phyloP scores from a whole-genome alignment of 2,888 invertebrate species.

The Eilema sororculum region DNA sequence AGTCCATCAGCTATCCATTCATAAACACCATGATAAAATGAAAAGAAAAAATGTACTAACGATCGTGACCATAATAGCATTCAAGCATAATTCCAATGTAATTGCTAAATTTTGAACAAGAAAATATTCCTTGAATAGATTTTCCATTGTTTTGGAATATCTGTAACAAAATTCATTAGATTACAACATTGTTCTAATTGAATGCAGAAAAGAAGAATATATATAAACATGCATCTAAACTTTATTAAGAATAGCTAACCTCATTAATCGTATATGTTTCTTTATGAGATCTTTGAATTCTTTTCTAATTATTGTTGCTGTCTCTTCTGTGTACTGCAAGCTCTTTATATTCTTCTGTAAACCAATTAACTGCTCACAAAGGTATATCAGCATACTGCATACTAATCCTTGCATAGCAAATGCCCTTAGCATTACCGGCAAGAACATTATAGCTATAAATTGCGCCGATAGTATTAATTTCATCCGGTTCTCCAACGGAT shows the following conservation, averaged over 20 bases:
- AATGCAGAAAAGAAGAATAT: neutral
- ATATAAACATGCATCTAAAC: neutral
- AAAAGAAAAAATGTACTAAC: constrained; percentile 55
- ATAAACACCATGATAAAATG: neutral
- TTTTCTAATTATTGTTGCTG: constrained; percentile 52
- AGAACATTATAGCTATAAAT: constrained; percentile 58
- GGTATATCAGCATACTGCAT: constrained; percentile 73
- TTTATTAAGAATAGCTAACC: constrained; percentile 50
- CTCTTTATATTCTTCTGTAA: constrained; percentile 61
- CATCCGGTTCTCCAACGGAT: constrained; percentile 60
- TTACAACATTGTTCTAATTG: neutral
- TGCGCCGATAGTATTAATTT: constrained; percentile 62
- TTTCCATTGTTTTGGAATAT: constrained; percentile 64
- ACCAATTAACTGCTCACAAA: constrained; percentile 73
- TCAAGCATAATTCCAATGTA: constrained; percentile 74
- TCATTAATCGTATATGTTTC: constrained; percentile 74
- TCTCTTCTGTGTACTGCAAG: constrained; percentile 56
- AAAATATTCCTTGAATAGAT: constrained; percentile 74
- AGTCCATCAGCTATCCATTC: too few relatives aligned
- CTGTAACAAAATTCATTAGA: constrained; percentile 54
- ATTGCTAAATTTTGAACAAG: constrained; percentile 75
- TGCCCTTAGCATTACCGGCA: constrained; percentile 65
- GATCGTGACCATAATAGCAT: constrained; percentile 71
- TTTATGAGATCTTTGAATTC: constrained; percentile 65
- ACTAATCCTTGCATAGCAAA: constrained; percentile 75